These are phyloP conservation scores for Leuciscus idus DNA, from an alignment of 2,113 vertebrate genomes.

Conservation along the genomic window DNA sequence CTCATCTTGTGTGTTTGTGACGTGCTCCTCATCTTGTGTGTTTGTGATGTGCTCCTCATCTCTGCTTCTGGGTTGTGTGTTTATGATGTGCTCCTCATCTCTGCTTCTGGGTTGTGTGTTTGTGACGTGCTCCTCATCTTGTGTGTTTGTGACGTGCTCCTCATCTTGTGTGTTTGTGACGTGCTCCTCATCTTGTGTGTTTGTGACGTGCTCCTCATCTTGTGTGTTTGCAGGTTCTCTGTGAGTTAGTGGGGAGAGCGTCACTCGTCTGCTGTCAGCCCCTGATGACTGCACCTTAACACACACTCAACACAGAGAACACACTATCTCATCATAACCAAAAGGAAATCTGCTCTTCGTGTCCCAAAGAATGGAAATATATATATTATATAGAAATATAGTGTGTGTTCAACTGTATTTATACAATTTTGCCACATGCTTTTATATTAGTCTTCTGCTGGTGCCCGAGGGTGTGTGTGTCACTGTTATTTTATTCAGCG, in stretches of 20 bases:
- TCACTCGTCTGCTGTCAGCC: constrained; percentile 19
- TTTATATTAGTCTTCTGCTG: constrained; percentile 47
- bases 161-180: too few species aligned
- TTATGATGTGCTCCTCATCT: too few species aligned
- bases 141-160: too few species aligned
- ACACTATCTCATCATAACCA: constrained; percentile 51
- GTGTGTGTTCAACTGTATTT: constrained; percentile 57
- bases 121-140: too few species aligned
- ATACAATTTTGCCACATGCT: constrained; percentile 48
- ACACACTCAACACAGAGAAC: constrained; percentile 29
- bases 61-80: too few species aligned
- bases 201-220: too few species aligned
- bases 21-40: too few species aligned
- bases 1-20: too few species aligned
- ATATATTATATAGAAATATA: not conserved
- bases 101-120: too few species aligned
- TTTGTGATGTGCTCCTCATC: too few species aligned
- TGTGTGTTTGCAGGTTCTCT: constrained; percentile 53
- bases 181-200: too few species aligned
- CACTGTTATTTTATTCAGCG: constrained; percentile 43
- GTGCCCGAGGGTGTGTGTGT: constrained; percentile 28
- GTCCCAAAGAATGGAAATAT: constrained; percentile 35
- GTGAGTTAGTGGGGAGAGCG: constrained; percentile 50
- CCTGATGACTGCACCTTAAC: constrained; percentile 48
- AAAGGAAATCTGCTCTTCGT: constrained; percentile 44